Conservation (phyloP, 2,797 vertebrate species). For the Xenentodon cancila region DNA sequence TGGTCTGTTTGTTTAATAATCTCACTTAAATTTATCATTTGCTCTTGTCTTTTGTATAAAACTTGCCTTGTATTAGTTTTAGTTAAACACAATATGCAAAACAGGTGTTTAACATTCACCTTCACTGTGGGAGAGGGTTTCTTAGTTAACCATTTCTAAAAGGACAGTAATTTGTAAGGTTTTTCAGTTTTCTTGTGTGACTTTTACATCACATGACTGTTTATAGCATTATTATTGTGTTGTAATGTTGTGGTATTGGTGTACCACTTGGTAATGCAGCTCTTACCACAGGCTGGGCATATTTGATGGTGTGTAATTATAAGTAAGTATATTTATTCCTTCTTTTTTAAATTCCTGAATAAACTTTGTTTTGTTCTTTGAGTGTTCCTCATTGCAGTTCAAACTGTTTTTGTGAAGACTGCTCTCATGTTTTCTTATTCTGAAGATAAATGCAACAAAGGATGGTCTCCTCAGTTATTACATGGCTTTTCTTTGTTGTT, state of each 20-base stretch:
- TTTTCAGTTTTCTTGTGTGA: neutral
- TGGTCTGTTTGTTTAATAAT: slow-evolving; percentile 20
- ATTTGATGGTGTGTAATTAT: slow-evolving; percentile 49
- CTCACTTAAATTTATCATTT: neutral
- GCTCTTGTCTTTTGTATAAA: slow-evolving; percentile 3
- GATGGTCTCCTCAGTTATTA: neutral
- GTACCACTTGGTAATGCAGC: slow-evolving; percentile 8
- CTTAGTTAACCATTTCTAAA: slow-evolving; percentile 1
- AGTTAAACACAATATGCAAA: slow-evolving; percentile 16
- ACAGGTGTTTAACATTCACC: slow-evolving; percentile 2
- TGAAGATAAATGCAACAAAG: neutral
- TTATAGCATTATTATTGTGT: slow-evolving; percentile 16
- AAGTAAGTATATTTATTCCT: slow-evolving; percentile 72
- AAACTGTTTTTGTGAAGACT: neutral
- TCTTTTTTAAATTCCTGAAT: slow-evolving; percentile 70
- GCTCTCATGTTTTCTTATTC: slow-evolving; percentile 12
- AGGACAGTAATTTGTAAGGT: slow-evolving; percentile 19
- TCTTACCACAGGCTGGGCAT: slow-evolving; percentile 37
- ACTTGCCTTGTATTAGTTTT: slow-evolving; percentile 14
- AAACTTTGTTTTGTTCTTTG: slow-evolving; percentile 70
- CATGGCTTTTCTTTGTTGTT: neutral
- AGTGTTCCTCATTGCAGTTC: slow-evolving; percentile 24
- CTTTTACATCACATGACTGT: slow-evolving; percentile 9
- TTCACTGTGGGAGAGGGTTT: slow-evolving; percentile 4
- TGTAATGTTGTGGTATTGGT: slow-evolving; percentile 8